Evolutionary conservation across 1,140 invertebrate species (phyloP).

Genomic region (Anoplophora glabripennis): DNA sequence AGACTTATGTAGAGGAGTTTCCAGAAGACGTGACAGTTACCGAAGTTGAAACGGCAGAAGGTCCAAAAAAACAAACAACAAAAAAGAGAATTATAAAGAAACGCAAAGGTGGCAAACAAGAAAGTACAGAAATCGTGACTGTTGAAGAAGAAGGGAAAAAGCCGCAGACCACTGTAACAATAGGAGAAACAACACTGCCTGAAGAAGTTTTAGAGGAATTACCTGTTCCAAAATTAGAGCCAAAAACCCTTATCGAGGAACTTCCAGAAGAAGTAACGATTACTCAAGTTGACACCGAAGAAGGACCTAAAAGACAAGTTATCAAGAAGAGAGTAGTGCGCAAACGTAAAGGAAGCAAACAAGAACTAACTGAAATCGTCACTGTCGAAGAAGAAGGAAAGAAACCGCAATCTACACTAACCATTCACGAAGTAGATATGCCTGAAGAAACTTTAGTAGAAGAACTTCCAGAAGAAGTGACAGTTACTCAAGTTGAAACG

Average conservation of each 20-base stretch:
- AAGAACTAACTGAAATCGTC: constrained; percentile 40
- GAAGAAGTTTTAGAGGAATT: constrained; percentile 42
- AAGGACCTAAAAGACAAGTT: constrained; percentile 41
- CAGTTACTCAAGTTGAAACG: constrained; percentile 30
- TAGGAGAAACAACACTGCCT: constrained; percentile 34
- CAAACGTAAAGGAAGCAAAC: constrained; percentile 37
- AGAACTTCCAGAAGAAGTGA: constrained; percentile 37
- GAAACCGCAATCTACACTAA: constrained; percentile 37
- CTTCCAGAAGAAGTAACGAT: constrained; percentile 43
- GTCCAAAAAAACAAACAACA: constrained; percentile 38
- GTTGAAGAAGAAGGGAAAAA: constrained; percentile 43
- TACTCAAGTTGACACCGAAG: constrained; percentile 33
- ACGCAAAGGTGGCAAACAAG: constrained; percentile 39
- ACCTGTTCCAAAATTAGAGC: constrained; percentile 39
- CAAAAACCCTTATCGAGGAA: constrained; percentile 33
- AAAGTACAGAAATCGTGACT: constrained; percentile 43
- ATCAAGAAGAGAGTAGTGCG: constrained; percentile 40
- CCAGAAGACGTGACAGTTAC: constrained; percentile 49
- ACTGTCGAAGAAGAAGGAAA: constrained; percentile 42
- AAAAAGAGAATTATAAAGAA: constrained; percentile 46
- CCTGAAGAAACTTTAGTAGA: constrained; percentile 38
- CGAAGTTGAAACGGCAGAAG: constrained; percentile 48
- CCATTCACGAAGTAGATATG: constrained; percentile 10
- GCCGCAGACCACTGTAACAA: constrained; percentile 42
- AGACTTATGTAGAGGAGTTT: constrained; percentile 23